Evolutionary conservation across 2,113 vertebrate genomes (phyloP).

Genomic region (Copsychus sechellarum): DNA sequence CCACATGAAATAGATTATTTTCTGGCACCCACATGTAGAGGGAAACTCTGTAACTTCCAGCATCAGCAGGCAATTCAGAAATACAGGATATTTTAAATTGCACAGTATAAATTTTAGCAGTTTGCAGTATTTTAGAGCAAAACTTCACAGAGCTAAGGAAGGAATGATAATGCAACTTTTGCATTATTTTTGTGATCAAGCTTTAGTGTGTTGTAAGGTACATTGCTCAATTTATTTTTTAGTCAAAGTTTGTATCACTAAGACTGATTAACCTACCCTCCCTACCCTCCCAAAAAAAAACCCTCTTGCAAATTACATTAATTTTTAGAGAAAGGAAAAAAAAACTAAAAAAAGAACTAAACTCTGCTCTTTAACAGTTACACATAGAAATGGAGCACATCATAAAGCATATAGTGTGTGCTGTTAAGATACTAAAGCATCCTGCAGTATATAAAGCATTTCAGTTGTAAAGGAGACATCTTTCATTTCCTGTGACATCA

Average conservation of each 20-base stretch:
- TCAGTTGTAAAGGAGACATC: background rate
- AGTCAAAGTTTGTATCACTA: background rate
- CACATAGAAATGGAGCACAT: background rate
- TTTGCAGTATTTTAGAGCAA: conserved; percentile 17
- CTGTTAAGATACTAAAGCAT: background rate
- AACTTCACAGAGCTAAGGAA: conserved; percentile 27
- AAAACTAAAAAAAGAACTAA: background rate
- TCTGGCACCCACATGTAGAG: background rate
- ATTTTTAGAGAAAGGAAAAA: background rate
- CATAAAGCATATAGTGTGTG: background rate
- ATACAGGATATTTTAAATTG: conserved; percentile 38
- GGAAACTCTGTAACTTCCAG: conserved; percentile 25
- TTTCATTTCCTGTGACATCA: background rate
- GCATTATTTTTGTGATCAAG: conserved; percentile 50
- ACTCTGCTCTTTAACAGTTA: background rate
- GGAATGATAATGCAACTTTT: conserved; percentile 38
- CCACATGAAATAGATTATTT: conserved; percentile 18
- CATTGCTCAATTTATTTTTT: conserved; percentile 61
- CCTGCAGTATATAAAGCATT: background rate
- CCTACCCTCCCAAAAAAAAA: too few relatives aligned
- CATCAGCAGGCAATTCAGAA: conserved; percentile 61
- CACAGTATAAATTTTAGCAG: background rate
- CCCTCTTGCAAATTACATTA: background rate
- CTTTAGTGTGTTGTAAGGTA: conserved; percentile 42
- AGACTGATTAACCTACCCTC: background rate